Percentiles rank a stretch among this genome's conserved stretches.
Evolutionary conservation across 2,888 invertebrate genomes (phyloP).

Genomic region (Ectemnius lituratus): DNA sequence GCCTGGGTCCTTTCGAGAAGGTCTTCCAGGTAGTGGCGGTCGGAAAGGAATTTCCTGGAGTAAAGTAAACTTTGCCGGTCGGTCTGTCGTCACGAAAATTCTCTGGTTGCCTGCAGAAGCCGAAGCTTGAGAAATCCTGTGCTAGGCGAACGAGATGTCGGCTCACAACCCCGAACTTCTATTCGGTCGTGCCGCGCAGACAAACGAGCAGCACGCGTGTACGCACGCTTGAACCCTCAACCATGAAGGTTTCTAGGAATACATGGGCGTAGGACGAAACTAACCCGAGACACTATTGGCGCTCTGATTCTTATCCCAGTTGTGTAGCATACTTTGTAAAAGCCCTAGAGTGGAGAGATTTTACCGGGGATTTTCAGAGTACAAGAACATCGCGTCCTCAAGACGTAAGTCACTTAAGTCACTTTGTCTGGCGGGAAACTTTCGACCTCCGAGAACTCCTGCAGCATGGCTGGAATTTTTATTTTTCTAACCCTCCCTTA

Average conservation of each 20-base stretch:
- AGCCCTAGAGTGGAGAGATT: not conserved
- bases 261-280: constrained; percentile 67
- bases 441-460: too few species aligned
- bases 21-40: constrained; percentile 17
- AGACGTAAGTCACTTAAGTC: too few species aligned
- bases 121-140: too few species aligned
- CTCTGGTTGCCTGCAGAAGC: constrained; percentile 1
- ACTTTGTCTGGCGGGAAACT: not conserved
- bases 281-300: constrained; percentile 20
- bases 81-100: constrained; percentile 45
- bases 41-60: constrained; percentile 35
- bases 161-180: constrained; percentile 60
- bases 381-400: too few species aligned
- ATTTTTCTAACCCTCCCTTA: too few species aligned
- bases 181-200: constrained; percentile 52
- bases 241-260: constrained; percentile 68
- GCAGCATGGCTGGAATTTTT: too few species aligned
- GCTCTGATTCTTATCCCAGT: not conserved
- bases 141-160: constrained; percentile 48
- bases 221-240: constrained; percentile 43
- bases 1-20: not conserved
- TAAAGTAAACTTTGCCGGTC: constrained; percentile 34
- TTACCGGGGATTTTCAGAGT: too few species aligned
- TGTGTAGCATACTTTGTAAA: not conserved
- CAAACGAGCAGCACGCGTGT: constrained; percentile 20